Percentiles rank a stretch among this genome's conserved stretches.
Conservation (phyloP, 2,888 invertebrate species). For the Dryomyza anilis region DNA sequence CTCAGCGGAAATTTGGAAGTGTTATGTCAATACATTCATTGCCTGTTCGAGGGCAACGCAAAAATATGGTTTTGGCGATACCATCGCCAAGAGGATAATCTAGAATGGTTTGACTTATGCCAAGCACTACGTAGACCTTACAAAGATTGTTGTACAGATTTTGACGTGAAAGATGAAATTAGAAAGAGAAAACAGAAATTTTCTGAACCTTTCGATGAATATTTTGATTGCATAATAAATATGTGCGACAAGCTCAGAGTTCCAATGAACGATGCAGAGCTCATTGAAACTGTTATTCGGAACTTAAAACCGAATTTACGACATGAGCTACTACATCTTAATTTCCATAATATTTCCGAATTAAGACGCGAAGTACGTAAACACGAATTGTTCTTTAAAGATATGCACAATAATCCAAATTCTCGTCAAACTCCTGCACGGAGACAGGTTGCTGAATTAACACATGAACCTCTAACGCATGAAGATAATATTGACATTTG, state of each 20-base stretch:
- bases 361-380: background rate
- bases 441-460: background rate
- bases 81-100: background rate
- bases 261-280: conserved; percentile 11
- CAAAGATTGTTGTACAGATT: conserved; percentile 3
- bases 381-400: conserved; percentile 9
- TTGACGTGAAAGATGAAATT: conserved; percentile 17
- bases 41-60: conserved; percentile 14
- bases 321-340: background rate
- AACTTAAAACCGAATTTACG: conserved; percentile 10
- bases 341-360: background rate
- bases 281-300: conserved; percentile 18
- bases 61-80: conserved; percentile 15
- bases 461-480: background rate
- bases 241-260: conserved; percentile 15
- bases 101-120: conserved; percentile 2
- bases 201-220: conserved; percentile 18
- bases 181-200: conserved; percentile 6
- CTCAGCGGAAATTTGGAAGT: conserved; percentile 15
- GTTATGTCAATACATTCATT: conserved; percentile 8
- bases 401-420: background rate
- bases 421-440: background rate
- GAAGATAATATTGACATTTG: background rate
- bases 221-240: conserved; percentile 10
- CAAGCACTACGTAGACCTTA: background rate